Percentiles rank a stretch among this genome's conserved stretches.
phyloP scores from a whole-genome alignment of 2,113 vertebrate genomes.

The Penelope pileata region DNA sequence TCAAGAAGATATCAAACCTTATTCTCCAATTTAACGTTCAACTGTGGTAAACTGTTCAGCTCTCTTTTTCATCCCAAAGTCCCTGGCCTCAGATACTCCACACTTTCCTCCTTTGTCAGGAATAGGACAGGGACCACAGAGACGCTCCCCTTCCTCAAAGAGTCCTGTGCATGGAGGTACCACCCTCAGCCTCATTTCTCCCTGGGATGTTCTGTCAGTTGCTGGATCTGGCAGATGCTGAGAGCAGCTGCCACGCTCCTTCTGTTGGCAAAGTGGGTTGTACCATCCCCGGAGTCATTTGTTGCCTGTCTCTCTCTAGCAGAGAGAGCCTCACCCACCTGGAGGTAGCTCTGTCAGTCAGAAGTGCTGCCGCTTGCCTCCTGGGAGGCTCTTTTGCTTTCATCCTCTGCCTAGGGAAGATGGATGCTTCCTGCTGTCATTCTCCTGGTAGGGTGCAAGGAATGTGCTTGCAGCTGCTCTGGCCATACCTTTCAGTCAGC shows the following conservation, averaged over 20 bases:
- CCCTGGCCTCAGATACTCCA: background rate
- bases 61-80: background rate
- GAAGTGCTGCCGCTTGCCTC: background rate
- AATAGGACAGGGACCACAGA: background rate
- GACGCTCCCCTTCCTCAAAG: background rate
- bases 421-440: background rate
- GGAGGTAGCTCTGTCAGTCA: background rate
- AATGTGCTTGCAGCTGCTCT: background rate
- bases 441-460: background rate
- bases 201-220: background rate
- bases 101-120: background rate
- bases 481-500: background rate
- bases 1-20: background rate
- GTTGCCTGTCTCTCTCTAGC: background rate
- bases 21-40: background rate
- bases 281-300: background rate
- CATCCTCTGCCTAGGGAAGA: background rate
- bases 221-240: background rate
- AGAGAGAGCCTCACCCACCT: no score
- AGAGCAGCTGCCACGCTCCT: background rate
- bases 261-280: background rate
- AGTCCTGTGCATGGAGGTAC: background rate
- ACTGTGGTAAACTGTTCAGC: background rate
- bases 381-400: conserved; percentile 1
- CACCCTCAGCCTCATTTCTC: background rate